Percentiles rank a stretch among this genome's conserved stretches.
These are phyloP conservation scores for Saccostrea cuccullata DNA, from an alignment of 1,140 invertebrate genomes.

Conservation along the genomic window DNA sequence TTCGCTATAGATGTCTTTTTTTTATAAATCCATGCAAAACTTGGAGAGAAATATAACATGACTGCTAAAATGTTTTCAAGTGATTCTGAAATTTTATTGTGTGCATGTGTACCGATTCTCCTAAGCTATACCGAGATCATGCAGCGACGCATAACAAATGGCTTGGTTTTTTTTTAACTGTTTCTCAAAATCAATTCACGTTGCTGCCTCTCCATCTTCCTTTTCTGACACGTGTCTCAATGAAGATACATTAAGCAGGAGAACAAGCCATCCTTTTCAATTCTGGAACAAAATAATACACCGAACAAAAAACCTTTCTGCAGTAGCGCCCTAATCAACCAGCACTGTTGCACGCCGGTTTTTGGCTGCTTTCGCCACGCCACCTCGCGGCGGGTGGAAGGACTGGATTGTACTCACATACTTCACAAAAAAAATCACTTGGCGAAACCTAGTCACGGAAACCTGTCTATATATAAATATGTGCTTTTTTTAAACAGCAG, in stretches of 20 bases:
- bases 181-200: constrained; percentile 15
- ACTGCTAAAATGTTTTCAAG: constrained; percentile 37
- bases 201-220: background rate
- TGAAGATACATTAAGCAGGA: background rate
- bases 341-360: background rate
- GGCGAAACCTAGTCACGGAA: constrained; percentile 11
- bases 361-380: background rate
- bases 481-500: background rate
- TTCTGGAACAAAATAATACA: background rate
- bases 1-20: constrained; percentile 23
- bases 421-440: background rate
- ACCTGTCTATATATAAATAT: background rate
- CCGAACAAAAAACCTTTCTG: background rate
- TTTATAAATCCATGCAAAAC: constrained; percentile 20
- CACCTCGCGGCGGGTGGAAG: background rate
- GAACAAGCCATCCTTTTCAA: background rate
- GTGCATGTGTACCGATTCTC: constrained; percentile 21
- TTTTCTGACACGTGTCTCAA: constrained; percentile 30
- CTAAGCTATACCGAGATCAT: background rate
- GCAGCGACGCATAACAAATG: constrained; percentile 8
- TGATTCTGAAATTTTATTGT: constrained; percentile 38
- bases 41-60: constrained; percentile 23
- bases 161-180: background rate
- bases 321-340: constrained; percentile 10
- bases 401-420: background rate